phyloP scores from a whole-genome alignment of 2,797 vertebrate species.

The Huso huso region DNA sequence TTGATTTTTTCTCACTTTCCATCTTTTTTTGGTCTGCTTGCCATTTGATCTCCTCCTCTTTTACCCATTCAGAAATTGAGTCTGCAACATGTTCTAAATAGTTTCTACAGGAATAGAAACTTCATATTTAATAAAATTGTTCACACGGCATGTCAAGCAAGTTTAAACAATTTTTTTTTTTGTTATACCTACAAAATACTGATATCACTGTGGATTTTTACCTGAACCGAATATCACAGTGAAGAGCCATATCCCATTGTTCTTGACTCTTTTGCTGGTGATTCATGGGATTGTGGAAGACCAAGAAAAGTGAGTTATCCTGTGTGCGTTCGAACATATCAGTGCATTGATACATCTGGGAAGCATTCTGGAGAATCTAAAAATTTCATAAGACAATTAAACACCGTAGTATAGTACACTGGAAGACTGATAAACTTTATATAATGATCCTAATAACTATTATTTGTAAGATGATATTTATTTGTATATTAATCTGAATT shows the following conservation, averaged over 20 bases:
- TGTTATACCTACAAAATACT: too few species aligned
- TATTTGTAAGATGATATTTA: too few species aligned
- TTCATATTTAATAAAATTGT: neutral
- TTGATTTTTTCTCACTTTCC: conserved; percentile 19
- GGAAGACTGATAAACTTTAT: too few species aligned
- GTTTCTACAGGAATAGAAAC: conserved; percentile 47
- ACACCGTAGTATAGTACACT: too few species aligned
- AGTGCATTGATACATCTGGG: conserved; percentile 63
- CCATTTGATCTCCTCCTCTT: conserved; percentile 64
- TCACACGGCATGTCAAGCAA: too few species aligned
- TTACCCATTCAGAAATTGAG: conserved; percentile 68
- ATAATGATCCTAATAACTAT: too few species aligned
- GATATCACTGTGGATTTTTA: conserved; percentile 32
- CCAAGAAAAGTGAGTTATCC: conserved; percentile 68
- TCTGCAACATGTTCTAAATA: conserved; percentile 78
- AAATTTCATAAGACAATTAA: neutral
- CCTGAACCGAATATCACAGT: conserved; percentile 88
- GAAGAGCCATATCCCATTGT: conserved; percentile 67
- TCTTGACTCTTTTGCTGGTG: conserved; percentile 49
- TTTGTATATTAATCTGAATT: too few species aligned
- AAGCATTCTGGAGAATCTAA: conserved; percentile 72
- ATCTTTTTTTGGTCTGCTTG: conserved; percentile 48
- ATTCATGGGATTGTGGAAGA: conserved; percentile 84
- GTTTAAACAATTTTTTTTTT: too few species aligned
- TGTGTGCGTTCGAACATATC: conserved; percentile 68